phyloP scores from a whole-genome alignment of 2,113 vertebrate species.

The Xenopus laevis region DNA sequence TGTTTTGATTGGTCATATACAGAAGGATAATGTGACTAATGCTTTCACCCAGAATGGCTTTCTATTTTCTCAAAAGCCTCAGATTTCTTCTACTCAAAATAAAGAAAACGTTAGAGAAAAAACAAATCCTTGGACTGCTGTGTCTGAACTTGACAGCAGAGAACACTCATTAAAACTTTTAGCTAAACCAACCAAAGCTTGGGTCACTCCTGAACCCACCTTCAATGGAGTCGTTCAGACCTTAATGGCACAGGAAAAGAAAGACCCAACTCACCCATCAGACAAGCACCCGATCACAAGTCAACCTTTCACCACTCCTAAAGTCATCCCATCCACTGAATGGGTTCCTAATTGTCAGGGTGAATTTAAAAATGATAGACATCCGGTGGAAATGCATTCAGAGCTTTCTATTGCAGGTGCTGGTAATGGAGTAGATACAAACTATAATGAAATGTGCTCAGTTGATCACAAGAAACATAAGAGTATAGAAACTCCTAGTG shows the following conservation, averaged over 20 bases:
- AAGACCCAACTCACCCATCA: slow-evolving; percentile 56
- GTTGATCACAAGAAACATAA: slow-evolving; percentile 48
- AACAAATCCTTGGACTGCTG: not conserved
- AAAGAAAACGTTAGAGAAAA: not conserved
- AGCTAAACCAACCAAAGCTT: slow-evolving; percentile 53
- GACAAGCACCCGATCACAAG: slow-evolving; percentile 46
- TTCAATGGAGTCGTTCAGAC: slow-evolving; percentile 40
- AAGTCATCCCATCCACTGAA: slow-evolving; percentile 54
- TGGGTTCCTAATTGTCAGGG: slow-evolving; percentile 37
- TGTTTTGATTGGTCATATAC: slow-evolving; percentile 39
- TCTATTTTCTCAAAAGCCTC: slow-evolving; percentile 30
- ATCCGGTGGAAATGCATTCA: slow-evolving; percentile 33
- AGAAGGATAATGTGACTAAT: slow-evolving; percentile 27
- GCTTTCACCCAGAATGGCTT: slow-evolving; percentile 36
- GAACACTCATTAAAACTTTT: slow-evolving; percentile 46
- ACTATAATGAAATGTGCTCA: too few relatives aligned
- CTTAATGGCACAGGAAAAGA: slow-evolving; percentile 55
- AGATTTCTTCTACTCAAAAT: slow-evolving; percentile 40
- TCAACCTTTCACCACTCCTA: slow-evolving; percentile 55
- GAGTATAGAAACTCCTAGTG: slow-evolving; percentile 45
- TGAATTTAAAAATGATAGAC: slow-evolving; percentile 46
- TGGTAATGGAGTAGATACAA: slow-evolving; percentile 1
- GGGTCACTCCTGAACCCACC: slow-evolving; percentile 47
- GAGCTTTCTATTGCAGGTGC: slow-evolving; percentile 48
- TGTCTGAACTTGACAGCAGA: slow-evolving; percentile 18